Evolutionary conservation across 2,888 invertebrate genomes (phyloP).

Genomic region (Gibbula magus): DNA sequence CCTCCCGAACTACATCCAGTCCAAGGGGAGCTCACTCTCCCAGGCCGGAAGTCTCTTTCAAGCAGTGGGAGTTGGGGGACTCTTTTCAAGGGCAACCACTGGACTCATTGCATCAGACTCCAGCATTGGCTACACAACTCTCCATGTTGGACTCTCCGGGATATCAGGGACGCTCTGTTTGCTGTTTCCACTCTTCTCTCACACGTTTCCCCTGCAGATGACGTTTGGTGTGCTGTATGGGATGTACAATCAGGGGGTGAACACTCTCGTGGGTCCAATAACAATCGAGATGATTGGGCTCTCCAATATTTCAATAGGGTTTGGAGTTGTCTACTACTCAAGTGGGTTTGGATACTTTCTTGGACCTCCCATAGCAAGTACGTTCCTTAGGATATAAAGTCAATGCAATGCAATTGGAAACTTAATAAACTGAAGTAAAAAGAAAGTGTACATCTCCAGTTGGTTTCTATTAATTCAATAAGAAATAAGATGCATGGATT

Average conservation of each 20-base stretch:
- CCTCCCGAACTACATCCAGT: not conserved
- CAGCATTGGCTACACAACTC: not conserved
- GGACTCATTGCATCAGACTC: not conserved
- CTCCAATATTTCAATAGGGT: not conserved
- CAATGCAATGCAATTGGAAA: too few relatives aligned
- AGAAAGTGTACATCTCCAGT: too few relatives aligned
- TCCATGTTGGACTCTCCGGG: not conserved
- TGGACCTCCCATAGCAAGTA: not conserved
- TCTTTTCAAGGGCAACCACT: not conserved
- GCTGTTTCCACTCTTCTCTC: not conserved
- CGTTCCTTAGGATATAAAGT: too few relatives aligned
- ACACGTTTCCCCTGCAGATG: not conserved
- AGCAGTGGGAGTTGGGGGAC: not conserved
- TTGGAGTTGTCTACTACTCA: not conserved
- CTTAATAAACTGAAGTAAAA: too few relatives aligned
- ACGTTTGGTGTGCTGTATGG: not conserved
- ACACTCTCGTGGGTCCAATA: not conserved
- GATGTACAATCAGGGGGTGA: not conserved
- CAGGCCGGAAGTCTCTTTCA: not conserved
- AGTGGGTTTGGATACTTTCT: not conserved
- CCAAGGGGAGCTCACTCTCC: not conserved
- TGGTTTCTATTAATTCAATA: too few relatives aligned
- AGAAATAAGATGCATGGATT: too few relatives aligned
- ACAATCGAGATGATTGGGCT: not conserved
- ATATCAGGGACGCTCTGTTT: not conserved